Evolutionary conservation across 2,113 vertebrate species (phyloP).

Genomic region (Neodon shergylaensis): DNA sequence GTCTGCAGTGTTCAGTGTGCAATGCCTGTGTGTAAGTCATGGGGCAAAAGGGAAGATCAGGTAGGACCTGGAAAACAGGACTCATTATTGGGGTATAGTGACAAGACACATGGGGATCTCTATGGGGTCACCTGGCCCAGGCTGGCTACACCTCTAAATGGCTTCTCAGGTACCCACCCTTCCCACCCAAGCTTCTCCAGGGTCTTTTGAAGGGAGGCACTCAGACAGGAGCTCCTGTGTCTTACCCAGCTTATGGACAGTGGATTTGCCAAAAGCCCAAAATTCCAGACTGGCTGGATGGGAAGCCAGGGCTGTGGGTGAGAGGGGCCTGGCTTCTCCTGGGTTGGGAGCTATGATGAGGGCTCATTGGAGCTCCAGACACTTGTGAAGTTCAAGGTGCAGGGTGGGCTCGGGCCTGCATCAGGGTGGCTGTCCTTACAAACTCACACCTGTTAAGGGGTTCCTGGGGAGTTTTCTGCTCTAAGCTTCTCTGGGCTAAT

Average conservation of each 20-base stretch:
- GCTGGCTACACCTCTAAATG: not conserved
- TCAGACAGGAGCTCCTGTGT: not conserved
- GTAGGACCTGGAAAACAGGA: slow-evolving; percentile 6
- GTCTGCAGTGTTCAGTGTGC: not conserved
- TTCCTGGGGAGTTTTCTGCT: not conserved
- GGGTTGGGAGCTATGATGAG: not conserved
- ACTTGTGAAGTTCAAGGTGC: not conserved
- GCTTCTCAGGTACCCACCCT: too few relatives aligned
- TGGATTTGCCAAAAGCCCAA: not conserved
- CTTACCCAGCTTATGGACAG: not conserved
- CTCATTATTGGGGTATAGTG: not conserved
- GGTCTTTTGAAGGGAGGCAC: not conserved
- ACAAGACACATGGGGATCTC: not conserved
- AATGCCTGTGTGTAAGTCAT: too few relatives aligned
- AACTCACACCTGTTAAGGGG: not conserved
- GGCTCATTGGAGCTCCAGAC: not conserved
- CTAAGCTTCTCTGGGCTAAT: not conserved
- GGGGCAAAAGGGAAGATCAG: not conserved
- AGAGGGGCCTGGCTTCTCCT: not conserved
- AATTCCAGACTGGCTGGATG: not conserved
- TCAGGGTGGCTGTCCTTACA: not conserved
- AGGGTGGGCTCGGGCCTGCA: not conserved
- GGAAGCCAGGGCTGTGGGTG: not conserved
- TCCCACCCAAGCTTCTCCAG: too few relatives aligned
- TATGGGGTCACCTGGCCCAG: not conserved